These are phyloP conservation scores for Ephialtes manifestator DNA, from an alignment of 2,888 invertebrate genomes.

Conservation along the genomic window DNA sequence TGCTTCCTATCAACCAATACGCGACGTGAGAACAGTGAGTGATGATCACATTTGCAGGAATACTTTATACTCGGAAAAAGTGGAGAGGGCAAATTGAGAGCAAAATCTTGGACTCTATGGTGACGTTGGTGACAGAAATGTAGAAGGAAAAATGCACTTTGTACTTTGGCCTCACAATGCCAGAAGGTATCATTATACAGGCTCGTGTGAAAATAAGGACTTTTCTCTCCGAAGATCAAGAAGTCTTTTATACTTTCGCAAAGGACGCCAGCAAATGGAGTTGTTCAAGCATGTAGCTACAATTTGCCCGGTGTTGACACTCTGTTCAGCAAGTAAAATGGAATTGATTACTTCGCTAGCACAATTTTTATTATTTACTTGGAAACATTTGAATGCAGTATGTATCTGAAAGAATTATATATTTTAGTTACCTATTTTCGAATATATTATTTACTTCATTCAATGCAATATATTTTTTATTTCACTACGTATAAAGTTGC, in stretches of 20 bases:
- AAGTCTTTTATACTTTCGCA: slow-evolving; percentile 39
- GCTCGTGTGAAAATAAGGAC: neutral
- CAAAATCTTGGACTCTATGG: slow-evolving; percentile 40
- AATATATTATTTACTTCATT: no score
- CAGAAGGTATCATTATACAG: neutral
- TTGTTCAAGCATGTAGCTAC: slow-evolving; percentile 5
- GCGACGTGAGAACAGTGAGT: neutral
- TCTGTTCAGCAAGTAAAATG: neutral
- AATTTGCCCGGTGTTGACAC: neutral
- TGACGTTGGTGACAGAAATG: slow-evolving; percentile 33
- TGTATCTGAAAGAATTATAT: no score
- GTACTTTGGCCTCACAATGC: neutral
- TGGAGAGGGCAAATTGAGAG: slow-evolving; percentile 29
- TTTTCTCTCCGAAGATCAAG: neutral
- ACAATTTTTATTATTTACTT: neutral
- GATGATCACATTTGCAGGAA: slow-evolving; percentile 5
- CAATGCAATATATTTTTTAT: no score
- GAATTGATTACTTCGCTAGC: neutral
- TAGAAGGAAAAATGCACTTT: slow-evolving; percentile 23
- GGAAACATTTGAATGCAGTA: no score
- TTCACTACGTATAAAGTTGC: no score
- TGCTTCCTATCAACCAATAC: slow-evolving; percentile 5
- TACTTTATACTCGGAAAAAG: slow-evolving; percentile 18
- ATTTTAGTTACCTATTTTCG: no score
- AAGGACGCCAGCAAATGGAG: neutral